Conservation (phyloP, 2,888 invertebrate species). For the Argyra leucocephala region DNA sequence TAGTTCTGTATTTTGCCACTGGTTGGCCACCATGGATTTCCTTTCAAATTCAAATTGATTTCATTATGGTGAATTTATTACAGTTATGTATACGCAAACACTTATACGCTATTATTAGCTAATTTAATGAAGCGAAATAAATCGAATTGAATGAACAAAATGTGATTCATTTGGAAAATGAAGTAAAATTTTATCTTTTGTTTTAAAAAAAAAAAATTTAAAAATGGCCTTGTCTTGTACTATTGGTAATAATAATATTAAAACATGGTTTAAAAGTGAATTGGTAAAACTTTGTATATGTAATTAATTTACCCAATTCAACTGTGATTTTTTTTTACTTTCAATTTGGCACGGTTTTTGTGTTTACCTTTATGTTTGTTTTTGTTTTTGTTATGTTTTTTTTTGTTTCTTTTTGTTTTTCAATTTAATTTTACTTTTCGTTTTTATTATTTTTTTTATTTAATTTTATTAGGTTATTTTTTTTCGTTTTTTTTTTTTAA, state of each 20-base stretch:
- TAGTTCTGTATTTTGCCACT: too few species aligned
- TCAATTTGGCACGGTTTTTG: not conserved
- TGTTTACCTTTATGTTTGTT: not conserved
- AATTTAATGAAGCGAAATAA: not conserved
- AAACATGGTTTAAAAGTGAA: not conserved
- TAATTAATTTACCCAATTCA: slow-evolving; percentile 3
- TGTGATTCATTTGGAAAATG: not conserved
- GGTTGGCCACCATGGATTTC: too few species aligned
- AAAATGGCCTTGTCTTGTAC: not conserved
- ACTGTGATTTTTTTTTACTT: not conserved
- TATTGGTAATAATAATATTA: not conserved
- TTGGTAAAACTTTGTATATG: not conserved
- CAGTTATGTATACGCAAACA: too few species aligned
- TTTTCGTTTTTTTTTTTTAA: not conserved
- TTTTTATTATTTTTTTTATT: too few species aligned
- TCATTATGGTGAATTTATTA: too few species aligned
- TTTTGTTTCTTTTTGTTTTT: too few species aligned
- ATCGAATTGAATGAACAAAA: not conserved
- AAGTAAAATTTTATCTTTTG: not conserved
- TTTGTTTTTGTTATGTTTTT: not conserved
- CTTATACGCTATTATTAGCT: not conserved
- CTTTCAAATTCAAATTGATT: too few species aligned
- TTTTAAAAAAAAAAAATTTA: not conserved
- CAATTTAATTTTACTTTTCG: too few species aligned
- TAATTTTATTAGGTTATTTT: too few species aligned